Evolutionary conservation across 1,140 invertebrate species (phyloP).

Genomic region (Lucilia cuprina): DNA sequence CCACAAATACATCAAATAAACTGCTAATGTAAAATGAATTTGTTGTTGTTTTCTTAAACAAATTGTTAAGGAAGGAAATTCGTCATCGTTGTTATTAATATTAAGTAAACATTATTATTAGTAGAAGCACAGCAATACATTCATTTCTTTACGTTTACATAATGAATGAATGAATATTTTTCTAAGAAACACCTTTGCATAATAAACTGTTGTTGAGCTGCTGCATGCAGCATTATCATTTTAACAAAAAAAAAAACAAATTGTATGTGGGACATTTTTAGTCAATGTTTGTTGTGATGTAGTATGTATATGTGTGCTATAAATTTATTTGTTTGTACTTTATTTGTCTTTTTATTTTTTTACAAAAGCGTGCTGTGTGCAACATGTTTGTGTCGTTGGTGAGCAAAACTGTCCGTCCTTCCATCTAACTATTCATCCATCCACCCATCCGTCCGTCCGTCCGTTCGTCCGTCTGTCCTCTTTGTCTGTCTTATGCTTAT

Average conservation of each 20-base stretch:
- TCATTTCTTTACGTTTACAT: too few relatives aligned
- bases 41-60: not conserved
- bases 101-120: not conserved
- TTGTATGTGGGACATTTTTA: conserved; percentile 9
- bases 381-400: not conserved
- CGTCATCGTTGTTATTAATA: not conserved
- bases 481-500: not conserved
- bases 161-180: not conserved
- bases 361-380: conserved; percentile 26
- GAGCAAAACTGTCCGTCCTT: too few relatives aligned
- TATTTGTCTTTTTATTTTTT: not conserved
- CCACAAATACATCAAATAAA: not conserved
- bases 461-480: not conserved
- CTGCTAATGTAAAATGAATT: not conserved
- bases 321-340: not conserved
- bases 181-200: not conserved
- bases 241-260: not conserved
- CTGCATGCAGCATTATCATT: not conserved
- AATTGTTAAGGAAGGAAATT: not conserved
- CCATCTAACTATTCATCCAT: too few relatives aligned
- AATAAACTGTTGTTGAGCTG: not conserved
- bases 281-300: not conserved
- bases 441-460: not conserved
- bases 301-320: too few relatives aligned
- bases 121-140: not conserved